A percentile compares a stretch with the other conserved stretches of the same genome.
Conservation (phyloP, 2,797 vertebrate species). For the Siniperca obscura region DNA sequence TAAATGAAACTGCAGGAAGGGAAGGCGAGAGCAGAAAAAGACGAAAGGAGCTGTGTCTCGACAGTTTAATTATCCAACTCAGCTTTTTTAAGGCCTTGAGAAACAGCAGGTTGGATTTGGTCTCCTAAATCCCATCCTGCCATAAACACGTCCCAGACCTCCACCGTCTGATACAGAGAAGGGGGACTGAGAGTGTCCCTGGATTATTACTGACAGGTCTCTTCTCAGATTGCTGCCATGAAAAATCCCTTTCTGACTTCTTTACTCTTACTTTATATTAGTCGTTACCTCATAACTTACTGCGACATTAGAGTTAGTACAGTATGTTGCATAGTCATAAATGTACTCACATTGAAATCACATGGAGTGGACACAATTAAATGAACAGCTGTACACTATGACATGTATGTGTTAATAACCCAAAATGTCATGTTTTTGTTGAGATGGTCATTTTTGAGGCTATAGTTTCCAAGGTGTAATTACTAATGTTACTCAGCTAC, state of each 20-base stretch:
- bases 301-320: background rate
- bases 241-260: background rate
- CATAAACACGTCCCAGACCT: conserved; percentile 69
- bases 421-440: background rate
- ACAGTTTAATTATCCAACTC: conserved; percentile 82
- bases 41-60: conserved; percentile 63
- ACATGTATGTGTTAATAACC: too few relatives aligned
- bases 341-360: background rate
- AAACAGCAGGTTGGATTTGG: conserved; percentile 73
- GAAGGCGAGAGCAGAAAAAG: conserved; percentile 54
- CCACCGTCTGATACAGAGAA: conserved; percentile 45
- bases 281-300: background rate
- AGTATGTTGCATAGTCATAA: background rate
- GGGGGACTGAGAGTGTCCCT: conserved; percentile 9
- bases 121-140: conserved; percentile 76
- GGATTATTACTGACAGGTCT: conserved; percentile 57
- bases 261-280: background rate
- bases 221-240: conserved; percentile 37
- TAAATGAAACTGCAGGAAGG: conserved; percentile 79
- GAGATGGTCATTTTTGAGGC: background rate
- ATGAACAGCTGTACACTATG: background rate
- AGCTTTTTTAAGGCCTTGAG: conserved; percentile 79
- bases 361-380: background rate
- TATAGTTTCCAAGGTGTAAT: background rate
- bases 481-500: background rate